These are phyloP conservation scores for Plutomurus gul DNA, from an alignment of 1,140 invertebrate species.

Conservation along the genomic window DNA sequence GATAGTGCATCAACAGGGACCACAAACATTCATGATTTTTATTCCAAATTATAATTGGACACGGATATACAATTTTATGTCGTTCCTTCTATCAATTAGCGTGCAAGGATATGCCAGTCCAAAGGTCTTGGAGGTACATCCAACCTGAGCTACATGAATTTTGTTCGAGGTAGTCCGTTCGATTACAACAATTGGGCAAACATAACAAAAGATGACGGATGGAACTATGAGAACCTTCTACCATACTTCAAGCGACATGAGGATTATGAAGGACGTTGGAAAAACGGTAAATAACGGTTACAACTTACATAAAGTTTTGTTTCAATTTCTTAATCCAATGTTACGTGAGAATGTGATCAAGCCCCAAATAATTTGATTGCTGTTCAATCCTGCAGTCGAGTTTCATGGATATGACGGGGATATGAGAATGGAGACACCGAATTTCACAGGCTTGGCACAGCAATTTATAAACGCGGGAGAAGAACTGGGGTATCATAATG, in stretches of 20 bases:
- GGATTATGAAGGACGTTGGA: constrained; percentile 59
- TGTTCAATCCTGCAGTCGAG: no score
- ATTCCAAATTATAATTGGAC: neutral
- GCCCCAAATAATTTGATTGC: no score
- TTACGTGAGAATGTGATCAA: no score
- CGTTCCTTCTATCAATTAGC: neutral
- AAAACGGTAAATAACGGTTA: neutral
- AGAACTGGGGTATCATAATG: constrained; percentile 31
- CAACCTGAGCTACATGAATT: constrained; percentile 69
- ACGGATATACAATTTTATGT: neutral
- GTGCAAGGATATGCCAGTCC: constrained; percentile 50
- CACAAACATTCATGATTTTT: neutral
- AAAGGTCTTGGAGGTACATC: constrained; percentile 65
- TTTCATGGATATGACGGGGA: constrained; percentile 30
- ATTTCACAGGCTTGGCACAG: constrained; percentile 3
- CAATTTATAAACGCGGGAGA: neutral
- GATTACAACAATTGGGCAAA: constrained; percentile 69
- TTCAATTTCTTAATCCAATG: no score
- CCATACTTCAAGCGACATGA: constrained; percentile 86
- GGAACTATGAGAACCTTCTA: constrained; percentile 66
- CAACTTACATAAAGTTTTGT: no score
- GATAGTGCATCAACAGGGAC: neutral
- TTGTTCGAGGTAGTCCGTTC: constrained; percentile 65
- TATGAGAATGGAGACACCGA: constrained; percentile 29
- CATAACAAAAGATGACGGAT: constrained; percentile 59